Percentiles rank a stretch among this genome's conserved stretches.
Conservation (phyloP, 1,140 invertebrate genomes). For the Brachionus rubens region DNA sequence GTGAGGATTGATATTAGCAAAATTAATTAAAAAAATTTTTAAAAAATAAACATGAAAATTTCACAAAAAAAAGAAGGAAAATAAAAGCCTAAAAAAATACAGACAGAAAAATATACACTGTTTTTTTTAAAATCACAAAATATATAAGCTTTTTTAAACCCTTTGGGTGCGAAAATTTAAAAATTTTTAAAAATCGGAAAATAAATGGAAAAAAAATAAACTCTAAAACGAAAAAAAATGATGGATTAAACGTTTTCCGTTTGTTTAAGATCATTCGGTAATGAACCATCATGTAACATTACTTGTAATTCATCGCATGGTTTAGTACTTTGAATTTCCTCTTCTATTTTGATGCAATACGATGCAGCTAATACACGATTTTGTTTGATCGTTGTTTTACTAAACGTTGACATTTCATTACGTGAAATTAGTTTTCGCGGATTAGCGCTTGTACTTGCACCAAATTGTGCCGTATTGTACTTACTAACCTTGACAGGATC, state of each 20-base stretch:
- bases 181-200: not conserved
- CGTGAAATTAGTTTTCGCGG: not conserved
- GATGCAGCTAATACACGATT: too few species aligned
- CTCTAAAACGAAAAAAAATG: not conserved
- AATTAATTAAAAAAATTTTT: too few species aligned
- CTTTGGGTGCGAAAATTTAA: not conserved
- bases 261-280: too few species aligned
- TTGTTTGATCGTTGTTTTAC: not conserved
- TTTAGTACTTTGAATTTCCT: too few species aligned
- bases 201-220: conserved; percentile 10
- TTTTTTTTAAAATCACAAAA: not conserved
- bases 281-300: too few species aligned
- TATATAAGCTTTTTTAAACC: not conserved
- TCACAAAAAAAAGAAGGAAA: too few species aligned
- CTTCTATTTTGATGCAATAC: too few species aligned
- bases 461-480: not conserved
- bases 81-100: too few species aligned
- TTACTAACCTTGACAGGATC: not conserved
- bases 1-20: too few species aligned
- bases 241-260: too few species aligned
- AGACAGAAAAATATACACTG: not conserved
- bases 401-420: not conserved
- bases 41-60: too few species aligned
- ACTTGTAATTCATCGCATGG: conserved; percentile 18
- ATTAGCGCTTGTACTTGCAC: not conserved